A percentile compares a stretch with the other conserved stretches of the same genome.
phyloP scores from a whole-genome alignment of 2,797 vertebrate genomes.

The Morus bassanus region DNA sequence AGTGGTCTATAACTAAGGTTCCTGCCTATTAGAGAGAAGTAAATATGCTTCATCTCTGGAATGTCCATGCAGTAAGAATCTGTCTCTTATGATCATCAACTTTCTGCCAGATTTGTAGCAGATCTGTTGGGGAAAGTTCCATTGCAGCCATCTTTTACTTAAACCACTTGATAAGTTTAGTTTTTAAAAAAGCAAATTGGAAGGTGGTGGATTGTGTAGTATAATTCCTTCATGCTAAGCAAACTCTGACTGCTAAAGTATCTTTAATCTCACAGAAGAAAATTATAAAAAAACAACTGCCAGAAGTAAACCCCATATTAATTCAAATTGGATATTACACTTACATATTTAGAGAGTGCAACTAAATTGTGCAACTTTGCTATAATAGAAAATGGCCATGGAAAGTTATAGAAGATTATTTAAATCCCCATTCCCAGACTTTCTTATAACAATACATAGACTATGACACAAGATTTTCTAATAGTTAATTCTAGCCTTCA shows the following conservation, averaged over 20 bases:
- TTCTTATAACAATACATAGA: background rate
- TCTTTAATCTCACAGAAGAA: background rate
- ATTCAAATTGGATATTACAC: background rate
- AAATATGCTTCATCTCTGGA: background rate
- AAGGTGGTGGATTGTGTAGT: background rate
- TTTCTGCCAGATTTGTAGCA: background rate
- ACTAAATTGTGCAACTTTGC: background rate
- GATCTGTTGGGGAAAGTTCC: background rate
- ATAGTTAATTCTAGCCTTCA: background rate
- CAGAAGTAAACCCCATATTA: background rate
- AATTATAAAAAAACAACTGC: background rate
- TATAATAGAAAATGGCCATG: background rate
- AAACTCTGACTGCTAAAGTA: background rate
- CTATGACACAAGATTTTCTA: background rate
- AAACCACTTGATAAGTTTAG: background rate
- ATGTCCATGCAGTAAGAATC: background rate
- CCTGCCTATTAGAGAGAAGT: background rate
- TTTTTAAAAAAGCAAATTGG: background rate
- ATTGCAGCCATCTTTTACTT: background rate
- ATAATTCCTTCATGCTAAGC: background rate
- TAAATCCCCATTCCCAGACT: background rate
- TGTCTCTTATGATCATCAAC: background rate
- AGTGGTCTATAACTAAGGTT: background rate
- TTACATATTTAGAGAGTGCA: background rate
- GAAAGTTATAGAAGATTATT: background rate